phyloP scores from a whole-genome alignment of 2,797 vertebrate genomes.

The Galagoides demidoff region DNA sequence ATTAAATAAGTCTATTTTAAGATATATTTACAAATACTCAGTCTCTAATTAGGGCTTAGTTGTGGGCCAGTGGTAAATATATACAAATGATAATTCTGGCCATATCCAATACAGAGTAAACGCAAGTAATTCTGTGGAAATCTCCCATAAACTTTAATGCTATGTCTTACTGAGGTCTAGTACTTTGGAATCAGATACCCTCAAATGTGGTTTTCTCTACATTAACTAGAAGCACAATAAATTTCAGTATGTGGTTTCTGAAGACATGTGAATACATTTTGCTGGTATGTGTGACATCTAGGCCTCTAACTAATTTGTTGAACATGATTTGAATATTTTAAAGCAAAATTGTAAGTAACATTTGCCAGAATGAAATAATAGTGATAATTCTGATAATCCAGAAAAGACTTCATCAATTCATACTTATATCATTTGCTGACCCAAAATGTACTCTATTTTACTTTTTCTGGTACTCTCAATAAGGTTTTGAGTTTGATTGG shows the following conservation, averaged over 20 bases:
- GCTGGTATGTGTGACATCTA: conserved; percentile 48
- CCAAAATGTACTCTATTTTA: conserved; percentile 20
- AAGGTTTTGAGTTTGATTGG: conserved; percentile 57
- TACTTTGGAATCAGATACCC: conserved; percentile 67
- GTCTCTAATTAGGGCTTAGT: conserved; percentile 42
- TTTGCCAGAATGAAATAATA: conserved; percentile 57
- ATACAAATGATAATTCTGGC: conserved; percentile 52
- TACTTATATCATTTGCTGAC: conserved; percentile 33
- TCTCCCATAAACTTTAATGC: conserved; percentile 59
- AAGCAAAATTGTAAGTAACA: conserved; percentile 64
- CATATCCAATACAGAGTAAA: conserved; percentile 43
- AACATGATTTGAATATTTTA: conserved; percentile 67
- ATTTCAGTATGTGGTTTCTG: conserved; percentile 64
- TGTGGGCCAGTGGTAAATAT: conserved; percentile 19
- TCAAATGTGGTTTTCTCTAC: conserved; percentile 51
- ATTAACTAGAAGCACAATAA: conserved; percentile 67
- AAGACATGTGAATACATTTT: conserved; percentile 65
- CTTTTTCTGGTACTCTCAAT: conserved; percentile 59
- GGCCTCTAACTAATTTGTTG: conserved; percentile 57
- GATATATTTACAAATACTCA: conserved; percentile 53
- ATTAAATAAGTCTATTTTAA: conserved; percentile 52
- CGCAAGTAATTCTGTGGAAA: conserved; percentile 35
- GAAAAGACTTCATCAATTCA: conserved; percentile 57
- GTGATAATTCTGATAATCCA: conserved; percentile 60
- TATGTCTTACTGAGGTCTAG: conserved; percentile 55